phyloP scores from a whole-genome alignment of 2,888 invertebrate species.

The Cryptophagus acutangulus region DNA sequence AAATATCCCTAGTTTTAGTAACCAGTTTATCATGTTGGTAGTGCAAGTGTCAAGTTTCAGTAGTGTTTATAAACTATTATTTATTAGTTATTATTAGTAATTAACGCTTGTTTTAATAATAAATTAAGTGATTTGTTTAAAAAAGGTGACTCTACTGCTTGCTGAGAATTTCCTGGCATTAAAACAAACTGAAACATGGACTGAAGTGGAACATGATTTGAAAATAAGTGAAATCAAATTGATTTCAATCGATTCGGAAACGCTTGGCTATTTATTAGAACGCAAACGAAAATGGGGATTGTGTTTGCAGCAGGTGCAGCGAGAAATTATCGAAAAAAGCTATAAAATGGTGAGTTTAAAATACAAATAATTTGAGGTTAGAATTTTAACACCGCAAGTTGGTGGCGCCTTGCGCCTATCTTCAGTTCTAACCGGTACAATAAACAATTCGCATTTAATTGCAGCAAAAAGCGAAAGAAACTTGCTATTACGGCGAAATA shows the following conservation, averaged over 20 bases:
- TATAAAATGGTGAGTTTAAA: constrained; percentile 33
- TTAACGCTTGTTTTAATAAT: background rate
- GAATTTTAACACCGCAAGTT: too few relatives aligned
- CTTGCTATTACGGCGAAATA: constrained; percentile 39
- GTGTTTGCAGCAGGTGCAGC: constrained; percentile 41
- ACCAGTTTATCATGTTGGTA: too few relatives aligned
- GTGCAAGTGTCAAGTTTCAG: too few relatives aligned
- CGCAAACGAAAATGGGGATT: constrained; percentile 42
- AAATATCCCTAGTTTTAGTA: too few relatives aligned
- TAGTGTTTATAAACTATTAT: too few relatives aligned
- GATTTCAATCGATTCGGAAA: constrained; percentile 42
- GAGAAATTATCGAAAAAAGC: constrained; percentile 33
- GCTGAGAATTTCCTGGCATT: constrained; percentile 48
- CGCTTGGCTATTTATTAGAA: constrained; percentile 40
- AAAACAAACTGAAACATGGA: constrained; percentile 49
- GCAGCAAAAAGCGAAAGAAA: constrained; percentile 40
- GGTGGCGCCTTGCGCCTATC: too few relatives aligned
- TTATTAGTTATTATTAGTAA: too few relatives aligned
- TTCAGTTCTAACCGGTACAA: too few relatives aligned
- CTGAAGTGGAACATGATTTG: constrained; percentile 43
- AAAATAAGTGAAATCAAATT: constrained; percentile 40
- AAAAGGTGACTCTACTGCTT: constrained; percentile 45
- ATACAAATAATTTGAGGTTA: too few relatives aligned
- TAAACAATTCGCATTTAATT: too few relatives aligned
- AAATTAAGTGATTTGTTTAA: too few relatives aligned